phyloP scores from a whole-genome alignment of 1,140 invertebrate genomes.

The Carposina sasakii region DNA sequence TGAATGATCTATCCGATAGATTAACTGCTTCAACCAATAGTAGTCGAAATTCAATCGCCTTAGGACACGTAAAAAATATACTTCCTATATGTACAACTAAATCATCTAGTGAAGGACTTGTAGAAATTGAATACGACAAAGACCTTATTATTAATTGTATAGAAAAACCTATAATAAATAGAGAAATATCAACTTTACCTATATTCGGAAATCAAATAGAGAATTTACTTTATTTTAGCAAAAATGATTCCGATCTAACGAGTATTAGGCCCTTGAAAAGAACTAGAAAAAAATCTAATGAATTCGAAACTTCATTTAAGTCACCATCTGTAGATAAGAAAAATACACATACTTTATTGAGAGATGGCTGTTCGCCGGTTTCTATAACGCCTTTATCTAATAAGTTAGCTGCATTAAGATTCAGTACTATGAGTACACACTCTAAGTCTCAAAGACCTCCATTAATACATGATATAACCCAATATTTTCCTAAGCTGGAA shows the following conservation, averaged over 20 bases:
- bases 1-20: conserved; percentile 52
- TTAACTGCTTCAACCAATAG: conserved; percentile 39
- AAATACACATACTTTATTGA: conserved; percentile 53
- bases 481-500: conserved; percentile 59
- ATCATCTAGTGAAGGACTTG: conserved; percentile 43
- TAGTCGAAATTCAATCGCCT: conserved; percentile 35
- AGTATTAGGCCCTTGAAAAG: conserved; percentile 57
- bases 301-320: conserved; percentile 65
- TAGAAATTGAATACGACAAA: conserved; percentile 63
- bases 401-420: conserved; percentile 60
- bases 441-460: conserved; percentile 44
- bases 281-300: conserved; percentile 61
- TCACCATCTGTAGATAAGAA: conserved; percentile 61
- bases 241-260: conserved; percentile 37
- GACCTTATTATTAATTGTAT: conserved; percentile 57
- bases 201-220: conserved; percentile 60
- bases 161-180: conserved; percentile 47
- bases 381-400: conserved; percentile 56
- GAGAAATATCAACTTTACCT: conserved; percentile 56
- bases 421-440: conserved; percentile 62
- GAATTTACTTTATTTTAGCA: conserved; percentile 61
- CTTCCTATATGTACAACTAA: conserved; percentile 52
- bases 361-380: conserved; percentile 59
- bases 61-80: conserved; percentile 27
- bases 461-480: conserved; percentile 40